Conservation (phyloP, 2,888 invertebrate species). For the Iphiclides podalirius region DNA sequence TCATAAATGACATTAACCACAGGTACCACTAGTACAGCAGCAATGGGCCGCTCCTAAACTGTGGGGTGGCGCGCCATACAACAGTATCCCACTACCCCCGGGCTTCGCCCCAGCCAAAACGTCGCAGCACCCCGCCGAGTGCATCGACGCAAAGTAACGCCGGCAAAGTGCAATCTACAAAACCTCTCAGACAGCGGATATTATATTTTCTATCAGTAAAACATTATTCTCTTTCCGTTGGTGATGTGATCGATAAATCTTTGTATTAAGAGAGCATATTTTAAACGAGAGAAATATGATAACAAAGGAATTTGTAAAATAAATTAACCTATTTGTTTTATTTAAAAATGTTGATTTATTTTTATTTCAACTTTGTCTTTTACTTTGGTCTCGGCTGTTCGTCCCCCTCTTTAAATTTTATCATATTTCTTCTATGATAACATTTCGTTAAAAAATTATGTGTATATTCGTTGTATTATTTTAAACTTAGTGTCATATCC, state of each 20-base stretch:
- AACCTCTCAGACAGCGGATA: conserved; percentile 34
- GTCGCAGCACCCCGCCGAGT: conserved; percentile 63
- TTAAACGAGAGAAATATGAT: conserved; percentile 79
- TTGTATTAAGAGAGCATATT: conserved; percentile 78
- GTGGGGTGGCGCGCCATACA: conserved; percentile 41
- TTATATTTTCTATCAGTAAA: conserved; percentile 54
- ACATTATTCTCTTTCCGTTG: conserved; percentile 61
- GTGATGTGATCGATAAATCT: conserved; percentile 76
- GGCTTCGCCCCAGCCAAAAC: conserved; percentile 70
- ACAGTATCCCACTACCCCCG: conserved; percentile 63
- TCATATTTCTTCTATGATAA: conserved; percentile 58
- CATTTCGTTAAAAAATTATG: conserved; percentile 46
- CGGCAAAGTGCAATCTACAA: conserved; percentile 36
- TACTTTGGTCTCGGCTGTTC: conserved; percentile 36
- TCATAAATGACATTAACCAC: neutral
- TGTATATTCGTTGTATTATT: conserved; percentile 66
- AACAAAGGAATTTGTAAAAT: conserved; percentile 79
- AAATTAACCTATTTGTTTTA: conserved; percentile 80
- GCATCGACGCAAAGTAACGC: conserved; percentile 76
- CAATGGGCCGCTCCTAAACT: conserved; percentile 36
- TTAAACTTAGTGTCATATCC: conserved; percentile 65
- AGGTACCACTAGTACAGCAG: conserved; percentile 27
- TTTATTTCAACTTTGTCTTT: conserved; percentile 26
- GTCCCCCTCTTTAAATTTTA: conserved; percentile 39
- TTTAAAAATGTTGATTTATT: conserved; percentile 48